Conservation (phyloP, 2,113 vertebrate genomes). For the Periophthalmus modestus region DNA sequence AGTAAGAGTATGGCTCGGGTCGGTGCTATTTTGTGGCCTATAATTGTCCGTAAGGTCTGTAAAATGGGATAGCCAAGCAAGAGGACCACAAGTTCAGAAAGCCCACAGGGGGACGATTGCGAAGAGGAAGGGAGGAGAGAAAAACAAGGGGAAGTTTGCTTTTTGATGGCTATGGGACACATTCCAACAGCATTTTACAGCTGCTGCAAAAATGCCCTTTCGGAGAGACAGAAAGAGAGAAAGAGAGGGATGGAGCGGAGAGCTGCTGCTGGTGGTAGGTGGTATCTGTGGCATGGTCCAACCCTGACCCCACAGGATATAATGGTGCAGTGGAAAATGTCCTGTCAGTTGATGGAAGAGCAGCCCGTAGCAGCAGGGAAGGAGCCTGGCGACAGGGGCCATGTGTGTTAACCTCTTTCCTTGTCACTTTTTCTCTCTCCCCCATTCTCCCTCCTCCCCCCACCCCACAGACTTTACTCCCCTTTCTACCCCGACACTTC, state of each 20-base stretch:
- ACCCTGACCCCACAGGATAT: conserved; percentile 65
- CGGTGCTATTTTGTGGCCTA: conserved; percentile 55
- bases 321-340: conserved; percentile 70
- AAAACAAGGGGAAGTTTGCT: conserved; percentile 34
- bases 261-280: conserved; percentile 55
- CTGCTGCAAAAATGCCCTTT: conserved; percentile 32
- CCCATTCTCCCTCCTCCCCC: conserved; percentile 39
- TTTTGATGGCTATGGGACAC: conserved; percentile 13
- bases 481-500: conserved; percentile 59
- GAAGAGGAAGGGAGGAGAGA: conserved; percentile 20
- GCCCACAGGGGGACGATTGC: conserved; percentile 35
- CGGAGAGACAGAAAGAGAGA: conserved; percentile 33
- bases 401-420: conserved; percentile 74
- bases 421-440: conserved; percentile 49
- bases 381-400: conserved; percentile 68
- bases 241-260: conserved; percentile 24
- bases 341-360: conserved; percentile 75
- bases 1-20: conserved; percentile 37
- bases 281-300: conserved; percentile 46
- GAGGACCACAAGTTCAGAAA: conserved; percentile 38
- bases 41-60: conserved; percentile 59
- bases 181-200: conserved; percentile 34
- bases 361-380: conserved; percentile 69
- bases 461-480: conserved; percentile 46
- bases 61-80: conserved; percentile 54